Percentiles rank a stretch among this genome's conserved stretches.
Evolutionary conservation across 2,797 vertebrate genomes (phyloP).

Genomic region (Coluber constrictor): DNA sequence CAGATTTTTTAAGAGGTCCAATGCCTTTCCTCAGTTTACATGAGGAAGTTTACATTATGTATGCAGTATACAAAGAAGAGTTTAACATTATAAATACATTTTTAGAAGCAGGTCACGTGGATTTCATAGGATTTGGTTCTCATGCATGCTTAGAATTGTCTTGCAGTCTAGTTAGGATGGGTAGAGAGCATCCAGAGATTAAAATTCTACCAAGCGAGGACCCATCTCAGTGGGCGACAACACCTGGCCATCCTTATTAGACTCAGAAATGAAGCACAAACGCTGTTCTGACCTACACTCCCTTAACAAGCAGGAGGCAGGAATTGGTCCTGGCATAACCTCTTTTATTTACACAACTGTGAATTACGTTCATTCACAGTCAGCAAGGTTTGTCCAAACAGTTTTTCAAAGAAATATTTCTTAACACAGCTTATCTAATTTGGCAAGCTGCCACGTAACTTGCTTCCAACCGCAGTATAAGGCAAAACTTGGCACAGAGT

Average conservation of each 20-base stretch:
- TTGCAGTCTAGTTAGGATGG: neutral
- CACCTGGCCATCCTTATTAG: neutral
- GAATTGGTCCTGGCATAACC: too few species aligned
- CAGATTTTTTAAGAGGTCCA: neutral
- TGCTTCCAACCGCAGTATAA: too few species aligned
- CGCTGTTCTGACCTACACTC: too few species aligned
- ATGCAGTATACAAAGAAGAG: neutral
- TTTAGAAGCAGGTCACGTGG: neutral
- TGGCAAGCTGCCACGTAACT: too few species aligned
- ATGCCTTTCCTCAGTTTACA: neutral
- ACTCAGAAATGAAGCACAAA: neutral
- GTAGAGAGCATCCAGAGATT: neutral
- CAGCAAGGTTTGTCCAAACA: too few species aligned
- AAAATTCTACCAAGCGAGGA: neutral
- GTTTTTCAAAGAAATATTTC: too few species aligned
- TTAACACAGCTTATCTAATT: too few species aligned
- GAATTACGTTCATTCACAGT: too few species aligned
- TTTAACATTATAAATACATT: neutral
- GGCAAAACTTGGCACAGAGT: too few species aligned
- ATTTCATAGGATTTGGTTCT: neutral
- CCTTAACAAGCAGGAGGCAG: too few species aligned
- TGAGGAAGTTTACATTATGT: neutral
- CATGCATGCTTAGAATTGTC: neutral
- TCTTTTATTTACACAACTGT: too few species aligned
- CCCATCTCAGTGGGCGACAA: neutral